Conservation (phyloP, 2,888 invertebrate genomes). For the Gryllus longicercus region DNA sequence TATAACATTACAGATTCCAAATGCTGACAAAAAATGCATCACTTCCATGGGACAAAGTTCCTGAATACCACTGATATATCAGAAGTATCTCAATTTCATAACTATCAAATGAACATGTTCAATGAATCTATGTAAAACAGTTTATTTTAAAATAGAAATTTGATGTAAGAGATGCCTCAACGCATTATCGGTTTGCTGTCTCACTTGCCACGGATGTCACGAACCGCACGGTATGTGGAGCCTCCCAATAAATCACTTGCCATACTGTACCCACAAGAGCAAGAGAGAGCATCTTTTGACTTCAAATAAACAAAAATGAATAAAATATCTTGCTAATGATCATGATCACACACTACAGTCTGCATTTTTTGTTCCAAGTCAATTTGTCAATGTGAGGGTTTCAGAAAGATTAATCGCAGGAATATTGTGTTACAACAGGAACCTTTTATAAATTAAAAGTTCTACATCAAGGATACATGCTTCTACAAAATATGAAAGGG, state of each 20-base stretch:
- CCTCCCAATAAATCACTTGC: background rate
- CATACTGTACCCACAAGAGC: background rate
- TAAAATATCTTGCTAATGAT: background rate
- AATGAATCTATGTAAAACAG: too few species aligned
- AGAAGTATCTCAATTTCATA: too few species aligned
- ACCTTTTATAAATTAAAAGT: background rate
- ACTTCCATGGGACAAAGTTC: too few species aligned
- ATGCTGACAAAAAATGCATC: too few species aligned
- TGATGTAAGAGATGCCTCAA: background rate
- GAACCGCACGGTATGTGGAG: background rate
- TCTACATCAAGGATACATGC: background rate
- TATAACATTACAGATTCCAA: too few species aligned
- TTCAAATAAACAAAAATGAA: background rate
- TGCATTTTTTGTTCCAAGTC: too few species aligned
- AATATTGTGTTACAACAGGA: background rate
- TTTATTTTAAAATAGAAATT: too few species aligned
- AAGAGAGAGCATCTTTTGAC: too few species aligned
- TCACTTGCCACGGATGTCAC: background rate
- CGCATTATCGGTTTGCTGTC: slow-evolving; percentile 7
- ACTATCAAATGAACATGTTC: too few species aligned
- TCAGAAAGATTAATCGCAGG: background rate
- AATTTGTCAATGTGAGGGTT: too few species aligned
- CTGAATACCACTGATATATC: too few species aligned
- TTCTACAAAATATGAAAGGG: background rate
- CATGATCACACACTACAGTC: too few species aligned